A percentile compares a stretch with the other conserved stretches of the same genome.
These are phyloP conservation scores for Amphimallon solstitiale DNA, from an alignment of 2,888 invertebrate species.

Conservation along the genomic window DNA sequence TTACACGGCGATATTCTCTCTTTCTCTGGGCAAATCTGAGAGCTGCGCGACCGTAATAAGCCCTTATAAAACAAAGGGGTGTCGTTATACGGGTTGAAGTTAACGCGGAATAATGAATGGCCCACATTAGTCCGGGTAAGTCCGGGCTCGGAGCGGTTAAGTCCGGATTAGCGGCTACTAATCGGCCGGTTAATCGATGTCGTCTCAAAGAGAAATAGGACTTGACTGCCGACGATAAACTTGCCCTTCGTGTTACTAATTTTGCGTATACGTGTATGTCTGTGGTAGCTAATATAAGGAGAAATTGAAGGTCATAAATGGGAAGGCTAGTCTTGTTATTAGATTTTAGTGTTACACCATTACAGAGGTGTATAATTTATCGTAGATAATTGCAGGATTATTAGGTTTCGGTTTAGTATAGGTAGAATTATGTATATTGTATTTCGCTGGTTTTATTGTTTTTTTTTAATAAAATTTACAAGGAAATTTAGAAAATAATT, in stretches of 20 bases:
- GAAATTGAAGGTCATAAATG: too few relatives aligned
- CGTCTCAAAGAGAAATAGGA: constrained; percentile 44
- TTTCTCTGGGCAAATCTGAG: constrained; percentile 4
- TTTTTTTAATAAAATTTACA: too few relatives aligned
- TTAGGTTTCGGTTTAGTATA: not conserved
- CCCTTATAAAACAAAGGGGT: constrained; percentile 48
- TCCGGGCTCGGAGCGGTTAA: constrained; percentile 51
- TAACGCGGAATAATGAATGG: constrained; percentile 51
- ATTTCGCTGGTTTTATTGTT: too few relatives aligned
- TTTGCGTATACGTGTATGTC: not conserved
- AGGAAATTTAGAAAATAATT: too few relatives aligned
- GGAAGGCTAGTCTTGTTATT: too few relatives aligned
- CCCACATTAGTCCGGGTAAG: constrained; percentile 54
- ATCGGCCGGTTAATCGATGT: constrained; percentile 57
- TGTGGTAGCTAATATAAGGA: not conserved
- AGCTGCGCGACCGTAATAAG: constrained; percentile 42
- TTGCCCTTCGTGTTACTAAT: not conserved
- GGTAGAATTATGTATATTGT: not conserved
- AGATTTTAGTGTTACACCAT: too few relatives aligned
- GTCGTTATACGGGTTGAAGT: constrained; percentile 46
- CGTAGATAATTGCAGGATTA: too few relatives aligned
- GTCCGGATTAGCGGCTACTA: constrained; percentile 55
- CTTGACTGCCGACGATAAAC: constrained; percentile 33
- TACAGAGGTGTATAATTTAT: too few relatives aligned
- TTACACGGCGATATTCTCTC: constrained; percentile 28